A percentile compares a stretch with the other conserved stretches of the same genome.
Evolutionary conservation across 2,113 vertebrate genomes (phyloP).

Genomic region (Chloebia gouldiae): DNA sequence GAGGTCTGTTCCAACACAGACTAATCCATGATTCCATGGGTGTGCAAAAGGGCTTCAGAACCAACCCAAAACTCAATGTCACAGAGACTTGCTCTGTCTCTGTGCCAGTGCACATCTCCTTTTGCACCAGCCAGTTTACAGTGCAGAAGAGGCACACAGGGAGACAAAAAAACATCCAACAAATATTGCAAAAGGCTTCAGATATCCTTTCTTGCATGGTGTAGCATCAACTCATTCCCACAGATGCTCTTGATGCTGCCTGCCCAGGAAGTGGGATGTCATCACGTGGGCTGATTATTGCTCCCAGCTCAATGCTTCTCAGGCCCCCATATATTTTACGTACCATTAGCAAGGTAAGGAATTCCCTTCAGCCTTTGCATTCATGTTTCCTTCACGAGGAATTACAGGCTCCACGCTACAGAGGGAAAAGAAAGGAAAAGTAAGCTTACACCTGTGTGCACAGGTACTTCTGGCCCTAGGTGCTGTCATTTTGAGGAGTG

Average conservation of each 20-base stretch:
- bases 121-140: fast-evolving
- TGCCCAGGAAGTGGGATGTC: not conserved
- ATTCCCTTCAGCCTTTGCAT: not conserved
- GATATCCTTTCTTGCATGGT: not conserved
- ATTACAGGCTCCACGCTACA: fast-evolving
- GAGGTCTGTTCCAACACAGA: not conserved
- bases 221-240: not conserved
- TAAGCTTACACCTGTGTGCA: not conserved
- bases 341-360: not conserved
- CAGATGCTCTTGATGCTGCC: not conserved
- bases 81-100: too few species aligned
- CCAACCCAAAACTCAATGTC: fast-evolving
- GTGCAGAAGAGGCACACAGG: fast-evolving
- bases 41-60: not conserved
- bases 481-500: not conserved
- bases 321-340: not conserved
- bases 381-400: not conserved
- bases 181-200: not conserved
- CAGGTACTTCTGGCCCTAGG: not conserved
- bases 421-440: not conserved
- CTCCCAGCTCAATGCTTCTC: not conserved
- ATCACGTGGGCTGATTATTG: not conserved
- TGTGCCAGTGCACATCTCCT: fast-evolving
- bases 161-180: not conserved
- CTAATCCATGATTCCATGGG: not conserved